Base-by-base conservation (phyloP, 2,113 vertebrate species). In the Laticauda laticaudata region DNA sequence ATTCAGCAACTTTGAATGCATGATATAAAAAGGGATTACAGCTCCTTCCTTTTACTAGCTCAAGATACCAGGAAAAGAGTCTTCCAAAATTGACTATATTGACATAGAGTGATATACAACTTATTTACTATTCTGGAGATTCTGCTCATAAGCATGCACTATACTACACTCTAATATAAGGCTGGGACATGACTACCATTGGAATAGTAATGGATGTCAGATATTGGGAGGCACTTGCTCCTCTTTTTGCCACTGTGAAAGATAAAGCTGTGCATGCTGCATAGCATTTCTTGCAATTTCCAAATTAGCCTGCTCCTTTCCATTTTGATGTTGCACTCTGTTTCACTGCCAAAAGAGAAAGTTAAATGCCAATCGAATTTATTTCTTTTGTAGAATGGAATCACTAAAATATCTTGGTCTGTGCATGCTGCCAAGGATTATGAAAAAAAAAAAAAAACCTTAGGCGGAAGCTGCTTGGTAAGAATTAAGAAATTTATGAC, bases 1-100 rank as follows among this genome's bases (percentile, higher is more conserved):
- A 95, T 90, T 95, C 95, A 96, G 90, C 91, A 95, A 86, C 45
- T 96, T 97, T 96, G 95, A 95, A 43, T 91, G 55, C 88, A 94
- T 91, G 93, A 59, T 93, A 96, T 96, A 91, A 86, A 86, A 88
- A 94, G 92, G 18, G 86, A 94, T 86, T 39, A 94, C 94, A 92
- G 89, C 94, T 91, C 91, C 26, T 92, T 45, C 51, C 96, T 95
- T n/a, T 93, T 61, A 91, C 59, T 26, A 24, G 7, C 26, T 81
- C 5, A 29, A 69, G 3, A 15, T 21, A 43, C 6, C 18, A 0
- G 56, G 69, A 92, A 92, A 8, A 9, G 54, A 88, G 48, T 4
- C 64, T 18, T 90, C 12, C 87, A 93, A 92, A 89, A 94, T 1
- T 93, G 61, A 87, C 94, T 94, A 59, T 24, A 59, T 24, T 88